These are phyloP conservation scores for Paralvinella palmiformis DNA, from an alignment of 1,140 invertebrate species.

Conservation along the genomic window DNA sequence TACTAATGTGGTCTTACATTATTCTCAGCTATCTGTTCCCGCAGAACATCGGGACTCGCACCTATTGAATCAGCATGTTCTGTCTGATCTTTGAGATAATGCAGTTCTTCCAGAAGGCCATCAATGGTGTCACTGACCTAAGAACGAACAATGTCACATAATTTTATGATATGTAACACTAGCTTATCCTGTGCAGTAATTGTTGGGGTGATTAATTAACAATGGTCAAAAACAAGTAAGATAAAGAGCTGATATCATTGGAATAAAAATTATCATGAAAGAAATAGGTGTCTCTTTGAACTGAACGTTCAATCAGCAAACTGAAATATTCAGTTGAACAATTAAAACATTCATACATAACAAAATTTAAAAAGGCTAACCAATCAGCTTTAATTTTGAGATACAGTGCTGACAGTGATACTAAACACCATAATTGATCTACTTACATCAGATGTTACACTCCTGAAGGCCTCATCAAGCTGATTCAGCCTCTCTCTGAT, in stretches of 20 bases:
- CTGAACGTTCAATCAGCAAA: no score
- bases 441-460: conserved; percentile 57
- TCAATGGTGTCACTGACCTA: conserved; percentile 91
- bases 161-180: no score
- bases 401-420: no score
- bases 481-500: conserved; percentile 79
- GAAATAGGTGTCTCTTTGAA: no score
- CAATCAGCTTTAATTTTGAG: no score
- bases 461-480: conserved; percentile 75
- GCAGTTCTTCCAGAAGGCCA: conserved; percentile 79
- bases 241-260: neutral
- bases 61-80: conserved; percentile 86
- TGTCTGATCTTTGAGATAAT: conserved; percentile 65
- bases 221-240: neutral
- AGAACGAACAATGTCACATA: neutral
- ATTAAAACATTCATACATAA: no score
- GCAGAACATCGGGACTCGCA: conserved; percentile 84
- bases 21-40: conserved; percentile 93
- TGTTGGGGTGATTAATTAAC: neutral
- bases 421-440: no score
- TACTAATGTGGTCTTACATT: conserved; percentile 51
- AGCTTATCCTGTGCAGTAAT: no score
- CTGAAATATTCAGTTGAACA: no score
- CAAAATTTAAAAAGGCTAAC: no score
- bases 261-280: no score